A percentile compares a stretch with the other conserved stretches of the same genome.
Conservation (phyloP, 2,797 vertebrate species). For the Rallus crepitans region DNA sequence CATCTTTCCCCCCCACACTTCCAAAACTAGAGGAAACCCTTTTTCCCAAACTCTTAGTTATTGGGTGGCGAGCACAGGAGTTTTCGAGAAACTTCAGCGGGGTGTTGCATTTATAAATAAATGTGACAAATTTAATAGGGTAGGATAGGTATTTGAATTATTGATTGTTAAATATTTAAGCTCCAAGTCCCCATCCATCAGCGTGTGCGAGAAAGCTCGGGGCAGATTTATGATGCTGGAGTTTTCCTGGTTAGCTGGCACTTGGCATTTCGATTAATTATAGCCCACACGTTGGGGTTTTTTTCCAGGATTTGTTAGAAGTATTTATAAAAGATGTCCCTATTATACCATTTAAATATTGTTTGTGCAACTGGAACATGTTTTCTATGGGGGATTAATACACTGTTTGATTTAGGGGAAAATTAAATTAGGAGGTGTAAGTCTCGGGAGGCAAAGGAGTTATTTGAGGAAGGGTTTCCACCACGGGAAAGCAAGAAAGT, state of each 20-base stretch:
- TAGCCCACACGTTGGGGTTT: constrained; percentile 48
- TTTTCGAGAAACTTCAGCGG: constrained; percentile 55
- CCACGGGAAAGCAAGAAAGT: constrained; percentile 14
- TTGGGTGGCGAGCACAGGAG: background rate
- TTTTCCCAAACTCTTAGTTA: background rate
- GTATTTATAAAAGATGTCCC: constrained; percentile 70
- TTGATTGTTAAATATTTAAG: constrained; percentile 85
- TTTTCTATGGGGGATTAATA: constrained; percentile 74
- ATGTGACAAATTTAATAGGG: constrained; percentile 80
- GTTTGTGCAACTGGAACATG: constrained; percentile 69
- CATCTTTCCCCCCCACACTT: background rate
- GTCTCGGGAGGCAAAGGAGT: constrained; percentile 11
- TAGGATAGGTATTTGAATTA: constrained; percentile 82
- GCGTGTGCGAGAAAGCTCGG: constrained; percentile 62
- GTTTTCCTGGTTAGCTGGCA: constrained; percentile 81
- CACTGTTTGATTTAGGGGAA: constrained; percentile 69
- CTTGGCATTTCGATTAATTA: constrained; percentile 84
- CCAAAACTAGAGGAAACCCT: background rate
- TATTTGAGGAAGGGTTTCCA: constrained; percentile 45
- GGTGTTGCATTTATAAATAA: constrained; percentile 77
- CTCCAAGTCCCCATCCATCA: constrained; percentile 81
- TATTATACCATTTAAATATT: constrained; percentile 73
- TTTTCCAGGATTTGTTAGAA: constrained; percentile 44
- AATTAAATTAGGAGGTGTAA: constrained; percentile 64
- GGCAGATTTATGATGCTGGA: constrained; percentile 81